These are phyloP conservation scores for Xestia ashworthii DNA, from an alignment of 2,888 invertebrate species.

Conservation along the genomic window DNA sequence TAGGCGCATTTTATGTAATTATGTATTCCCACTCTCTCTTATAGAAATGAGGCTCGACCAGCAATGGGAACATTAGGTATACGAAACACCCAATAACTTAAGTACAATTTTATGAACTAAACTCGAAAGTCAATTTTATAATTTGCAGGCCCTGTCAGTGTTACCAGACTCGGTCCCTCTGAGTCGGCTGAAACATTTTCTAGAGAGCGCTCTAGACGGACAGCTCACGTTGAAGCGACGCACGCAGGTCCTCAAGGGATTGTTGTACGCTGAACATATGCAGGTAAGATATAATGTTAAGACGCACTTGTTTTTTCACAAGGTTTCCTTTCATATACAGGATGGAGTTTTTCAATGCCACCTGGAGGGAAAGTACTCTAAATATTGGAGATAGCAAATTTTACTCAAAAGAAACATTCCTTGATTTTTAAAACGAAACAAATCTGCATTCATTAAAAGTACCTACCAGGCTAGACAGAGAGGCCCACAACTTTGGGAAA, in stretches of 20 bases:
- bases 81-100: background rate
- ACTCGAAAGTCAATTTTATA: background rate
- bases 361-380: too few species aligned
- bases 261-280: slow-evolving; percentile 96
- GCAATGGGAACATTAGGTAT: background rate
- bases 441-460: too few species aligned
- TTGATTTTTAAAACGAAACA: too few species aligned
- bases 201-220: slow-evolving; percentile 94
- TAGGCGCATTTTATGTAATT: too few species aligned
- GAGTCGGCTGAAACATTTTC: slow-evolving; percentile 93
- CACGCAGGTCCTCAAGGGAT: slow-evolving; percentile 95
- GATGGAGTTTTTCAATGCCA: too few species aligned
- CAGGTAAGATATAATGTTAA: slow-evolving; percentile 89
- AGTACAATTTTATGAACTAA: background rate
- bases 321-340: background rate
- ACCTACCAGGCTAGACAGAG: too few species aligned
- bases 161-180: slow-evolving; percentile 96
- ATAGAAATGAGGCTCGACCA: background rate
- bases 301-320: background rate
- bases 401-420: too few species aligned
- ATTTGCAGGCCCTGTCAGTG: slow-evolving; percentile 92
- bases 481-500: too few species aligned
- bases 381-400: too few species aligned
- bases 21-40: background rate
- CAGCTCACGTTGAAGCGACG: slow-evolving; percentile 94